Base-by-base conservation (phyloP, 2,113 vertebrate genomes). In the Orientallactaga bullata region DNA sequence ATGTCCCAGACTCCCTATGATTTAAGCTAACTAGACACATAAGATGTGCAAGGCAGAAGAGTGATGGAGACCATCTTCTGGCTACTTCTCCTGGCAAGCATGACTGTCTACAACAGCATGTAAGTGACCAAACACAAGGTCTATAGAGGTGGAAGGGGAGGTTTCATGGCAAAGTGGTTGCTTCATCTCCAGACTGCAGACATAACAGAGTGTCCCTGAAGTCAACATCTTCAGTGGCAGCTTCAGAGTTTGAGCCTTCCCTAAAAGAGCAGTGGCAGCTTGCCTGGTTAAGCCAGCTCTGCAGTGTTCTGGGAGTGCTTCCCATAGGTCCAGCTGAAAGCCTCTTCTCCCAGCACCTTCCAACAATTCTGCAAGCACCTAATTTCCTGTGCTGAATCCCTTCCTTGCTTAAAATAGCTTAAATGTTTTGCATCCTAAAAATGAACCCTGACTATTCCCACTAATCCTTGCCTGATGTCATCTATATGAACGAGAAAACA, bases 341-440 rank as follows among this genome's bases (percentile, higher is more conserved):
- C 7, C n/a, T 60, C 72, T 91, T 89, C 92, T 94, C 74, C 58
- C 82, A 76, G 42, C 35, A n/a, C 51, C 60, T 79, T 81, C 60
- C 88, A 81, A 65, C 30, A 74, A 76, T 51, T 83, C 85, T 68
- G 37, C 35, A 89, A 89, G 88, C 28, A 71, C 24, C 58, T 42
- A 65, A 82, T 93, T 89, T 95, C 81, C 85, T 94, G 28, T 60
- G 68, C 73, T 85, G 92, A 89, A 82, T 73, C 81, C 37, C 42
- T 95, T 85, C 90, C 88, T 90, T 94, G 21, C 65, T 95, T 94
- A 93, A 96, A 96, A 93, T 83, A 95, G 51, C 13, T 71, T 81
- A 51, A 92, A 47, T 81, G 73, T 69, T 95, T 91, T 39, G 61
- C 90, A 85, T 89, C 82, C 90, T 94, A 83, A 95, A 93, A 95